Evolutionary conservation across 2,797 vertebrate genomes (phyloP).

Genomic region (Tympanoctomys barrerae): DNA sequence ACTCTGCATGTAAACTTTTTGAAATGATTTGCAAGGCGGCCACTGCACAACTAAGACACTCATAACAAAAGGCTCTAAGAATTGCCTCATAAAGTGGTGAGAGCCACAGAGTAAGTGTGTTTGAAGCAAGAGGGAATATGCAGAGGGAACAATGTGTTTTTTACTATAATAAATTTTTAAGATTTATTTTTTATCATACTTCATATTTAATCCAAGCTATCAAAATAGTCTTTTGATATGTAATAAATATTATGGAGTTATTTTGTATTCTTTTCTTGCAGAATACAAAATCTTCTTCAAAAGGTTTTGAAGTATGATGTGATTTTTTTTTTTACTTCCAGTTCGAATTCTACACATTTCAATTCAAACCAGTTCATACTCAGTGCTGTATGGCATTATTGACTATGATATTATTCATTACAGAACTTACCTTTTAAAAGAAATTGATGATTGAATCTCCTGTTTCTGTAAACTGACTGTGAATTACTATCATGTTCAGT

Average conservation of each 20-base stretch:
- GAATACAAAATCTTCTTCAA: neutral
- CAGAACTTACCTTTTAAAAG: neutral
- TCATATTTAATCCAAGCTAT: neutral
- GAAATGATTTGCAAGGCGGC: neutral
- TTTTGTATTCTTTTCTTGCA: neutral
- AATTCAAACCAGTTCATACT: neutral
- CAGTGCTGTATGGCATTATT: neutral
- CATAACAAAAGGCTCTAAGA: neutral
- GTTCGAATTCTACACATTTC: neutral
- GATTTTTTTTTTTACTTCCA: neutral
- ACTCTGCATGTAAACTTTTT: neutral
- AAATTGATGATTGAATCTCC: neutral
- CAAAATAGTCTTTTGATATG: neutral
- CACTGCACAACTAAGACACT: neutral
- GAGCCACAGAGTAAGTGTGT: neutral
- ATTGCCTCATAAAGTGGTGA: neutral
- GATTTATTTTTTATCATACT: neutral
- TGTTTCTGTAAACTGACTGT: neutral
- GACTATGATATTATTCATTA: neutral
- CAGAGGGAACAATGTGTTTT: neutral
- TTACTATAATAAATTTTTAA: neutral
- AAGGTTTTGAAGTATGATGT: neutral
- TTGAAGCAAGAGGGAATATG: neutral
- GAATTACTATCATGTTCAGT: neutral
- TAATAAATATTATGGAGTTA: neutral